Percentiles rank a stretch among this genome's conserved stretches.
phyloP scores from a whole-genome alignment of 2,113 vertebrate genomes.

The cattle (Bos taurus) region ARS-UCD2.0 NC_037333.1:28635501-28636000 shows the following conservation, averaged over 20 bases:
- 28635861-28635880: not conserved
- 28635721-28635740: not conserved
- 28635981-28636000: not conserved
- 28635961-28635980: not conserved
- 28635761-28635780: not conserved
- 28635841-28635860: not conserved
- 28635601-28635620: not conserved
- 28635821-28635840: not conserved
- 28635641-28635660: slow-evolving; percentile 38
- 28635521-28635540: not conserved
- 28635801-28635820: not conserved
- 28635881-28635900: not conserved
- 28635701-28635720: not conserved
- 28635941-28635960: not conserved
- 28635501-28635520: not conserved
- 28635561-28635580: not conserved
- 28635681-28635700: not conserved
- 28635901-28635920: not conserved
- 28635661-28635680: not conserved
- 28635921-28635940: not conserved
- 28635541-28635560: not conserved
- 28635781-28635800: not conserved
- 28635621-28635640: slow-evolving; percentile 45
- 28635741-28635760: not conserved
- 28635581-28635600: not conserved